phyloP scores from a whole-genome alignment of 2,888 invertebrate species.

The Lamellibrachia columna region DNA sequence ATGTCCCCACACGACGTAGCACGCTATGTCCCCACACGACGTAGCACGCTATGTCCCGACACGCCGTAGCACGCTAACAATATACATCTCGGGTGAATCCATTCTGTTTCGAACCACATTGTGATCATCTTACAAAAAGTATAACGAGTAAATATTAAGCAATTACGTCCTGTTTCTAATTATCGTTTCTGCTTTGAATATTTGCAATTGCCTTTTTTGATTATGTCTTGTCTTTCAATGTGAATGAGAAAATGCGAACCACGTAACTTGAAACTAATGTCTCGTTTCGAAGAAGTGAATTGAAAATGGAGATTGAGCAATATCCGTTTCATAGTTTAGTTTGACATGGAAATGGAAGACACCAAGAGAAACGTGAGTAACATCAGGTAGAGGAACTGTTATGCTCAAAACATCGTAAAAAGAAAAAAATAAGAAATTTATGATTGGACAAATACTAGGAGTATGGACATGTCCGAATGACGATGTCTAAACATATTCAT shows the following conservation, averaged over 20 bases:
- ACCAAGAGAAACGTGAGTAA: background rate
- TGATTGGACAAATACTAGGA: too few relatives aligned
- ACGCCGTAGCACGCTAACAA: too few relatives aligned
- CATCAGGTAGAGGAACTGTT: background rate
- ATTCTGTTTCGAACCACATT: too few relatives aligned
- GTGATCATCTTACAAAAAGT: background rate
- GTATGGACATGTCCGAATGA: too few relatives aligned
- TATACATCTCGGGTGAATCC: too few relatives aligned
- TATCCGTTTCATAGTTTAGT: background rate
- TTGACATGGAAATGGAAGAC: background rate
- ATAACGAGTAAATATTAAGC: background rate
- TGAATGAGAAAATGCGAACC: background rate
- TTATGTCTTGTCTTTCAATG: background rate
- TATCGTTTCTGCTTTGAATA: background rate
- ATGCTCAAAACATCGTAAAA: background rate
- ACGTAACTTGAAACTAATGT: background rate
- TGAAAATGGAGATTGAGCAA: background rate
- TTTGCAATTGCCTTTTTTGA: too few relatives aligned
- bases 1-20: too few relatives aligned
- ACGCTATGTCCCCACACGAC: too few relatives aligned
- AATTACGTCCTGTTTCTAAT: background rate
- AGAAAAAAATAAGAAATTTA: background rate
- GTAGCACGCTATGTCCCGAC: background rate
- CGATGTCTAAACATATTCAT: too few relatives aligned
- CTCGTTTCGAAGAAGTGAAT: background rate